These are phyloP conservation scores for Phyllostomus discolor DNA, from an alignment of 2,113 vertebrate species.

Conservation along the genomic window DNA sequence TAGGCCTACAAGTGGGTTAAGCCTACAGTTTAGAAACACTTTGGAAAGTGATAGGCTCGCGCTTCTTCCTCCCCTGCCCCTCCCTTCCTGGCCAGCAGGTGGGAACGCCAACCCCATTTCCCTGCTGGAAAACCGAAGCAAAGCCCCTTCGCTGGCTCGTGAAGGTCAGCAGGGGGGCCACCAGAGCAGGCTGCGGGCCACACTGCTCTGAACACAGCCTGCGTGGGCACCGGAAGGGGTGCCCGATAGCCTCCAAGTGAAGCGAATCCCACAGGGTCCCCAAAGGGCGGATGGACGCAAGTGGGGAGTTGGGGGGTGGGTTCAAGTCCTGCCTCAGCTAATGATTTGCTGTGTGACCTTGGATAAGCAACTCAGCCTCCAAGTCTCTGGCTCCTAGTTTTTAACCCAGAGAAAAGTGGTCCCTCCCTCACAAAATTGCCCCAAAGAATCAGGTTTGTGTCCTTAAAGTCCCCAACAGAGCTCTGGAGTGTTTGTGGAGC, in stretches of 20 bases:
- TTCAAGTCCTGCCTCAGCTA: not conserved
- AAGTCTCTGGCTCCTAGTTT: not conserved
- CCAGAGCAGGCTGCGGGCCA: not conserved
- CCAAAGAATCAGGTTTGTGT: not conserved
- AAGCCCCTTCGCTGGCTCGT: rapidly evolving
- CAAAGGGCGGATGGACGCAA: not conserved
- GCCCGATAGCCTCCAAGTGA: rapidly evolving
- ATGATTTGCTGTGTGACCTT: not conserved
- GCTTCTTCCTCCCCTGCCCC: too few relatives aligned
- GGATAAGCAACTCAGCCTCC: not conserved
- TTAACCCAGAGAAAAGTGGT: not conserved
- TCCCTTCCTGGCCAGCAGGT: rapidly evolving
- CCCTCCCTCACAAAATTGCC: too few relatives aligned
- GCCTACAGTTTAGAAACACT: not conserved
- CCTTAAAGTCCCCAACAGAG: not conserved
- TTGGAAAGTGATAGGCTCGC: rapidly evolving
- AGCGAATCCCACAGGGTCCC: not conserved
- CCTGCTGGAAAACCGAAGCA: not conserved
- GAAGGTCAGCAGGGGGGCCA: not conserved
- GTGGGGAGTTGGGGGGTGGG: not conserved
- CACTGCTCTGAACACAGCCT: not conserved
- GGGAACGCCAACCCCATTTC: not conserved
- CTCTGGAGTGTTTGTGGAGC: too few relatives aligned
- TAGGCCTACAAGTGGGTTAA: not conserved
- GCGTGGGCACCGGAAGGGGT: rapidly evolving